Base-by-base conservation (phyloP, 1,140 invertebrate species). In the Acyrthosiphon pisum region DNA sequence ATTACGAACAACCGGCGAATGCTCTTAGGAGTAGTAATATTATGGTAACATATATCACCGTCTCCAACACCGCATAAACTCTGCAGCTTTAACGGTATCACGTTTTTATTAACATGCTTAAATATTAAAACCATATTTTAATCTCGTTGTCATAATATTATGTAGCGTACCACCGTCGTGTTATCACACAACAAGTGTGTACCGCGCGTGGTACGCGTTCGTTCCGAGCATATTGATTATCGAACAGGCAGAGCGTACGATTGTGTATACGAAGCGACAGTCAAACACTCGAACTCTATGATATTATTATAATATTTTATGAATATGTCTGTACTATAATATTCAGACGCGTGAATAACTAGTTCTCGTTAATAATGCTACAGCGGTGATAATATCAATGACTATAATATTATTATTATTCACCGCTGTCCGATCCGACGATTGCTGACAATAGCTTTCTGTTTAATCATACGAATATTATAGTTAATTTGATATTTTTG, bases 121-220 rank as follows among this genome's bases (percentile, higher is more conserved):
- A 76, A 76, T 35, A 76, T n/a, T 76, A 76, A 68, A n/a, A 68
- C 30, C n/a, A n/a, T 68, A 68, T 68, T n/a, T n/a, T n/a, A n/a
- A 68, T 68, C 30, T 68, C 56, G 26, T 30, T 18, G 30, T 68
- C 26, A 68, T 76, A 76, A 18, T 76, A n/a, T n/a, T 76, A 14
- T n/a, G n/a, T n/a, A 18, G 60, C 26, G 26, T 53, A 88, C 46
- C 37, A 30, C 26, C 26, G 37, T 53, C 2, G 88, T 46, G 89
- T 90, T 90, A 90, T 90, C 89, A 90, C 89, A 90, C 89, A 90
- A 90, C 89, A 90, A 90, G 89, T 90, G 89, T 90, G 89, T 48
- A 41, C n/a, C 44, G 18, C 2, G 26, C 26, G 7, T 18, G 56
- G 18, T 30, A 23, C 37, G 8, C 37, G 89, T 44, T 20, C 53